A percentile compares a stretch with the other conserved stretches of the same genome.
Evolutionary conservation across 2,888 invertebrate species (phyloP).

Genomic region (Fabriciana adippe): DNA sequence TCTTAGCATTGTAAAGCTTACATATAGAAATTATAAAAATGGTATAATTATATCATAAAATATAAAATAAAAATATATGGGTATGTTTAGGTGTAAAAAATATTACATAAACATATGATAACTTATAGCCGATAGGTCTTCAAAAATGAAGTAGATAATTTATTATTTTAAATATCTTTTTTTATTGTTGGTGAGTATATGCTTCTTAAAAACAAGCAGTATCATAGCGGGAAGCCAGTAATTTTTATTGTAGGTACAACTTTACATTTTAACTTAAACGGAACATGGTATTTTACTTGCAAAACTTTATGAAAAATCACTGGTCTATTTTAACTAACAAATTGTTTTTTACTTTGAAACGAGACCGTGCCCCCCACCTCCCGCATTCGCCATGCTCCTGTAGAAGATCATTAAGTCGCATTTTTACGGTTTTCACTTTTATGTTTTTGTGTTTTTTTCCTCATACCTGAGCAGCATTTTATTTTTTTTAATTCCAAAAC

Average conservation of each 20-base stretch:
- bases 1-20: no score
- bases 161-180: no score
- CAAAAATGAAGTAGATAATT: no score
- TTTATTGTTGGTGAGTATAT: no score
- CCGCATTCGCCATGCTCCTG: slow-evolving; percentile 19
- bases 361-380: slow-evolving; percentile 16
- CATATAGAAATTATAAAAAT: no score
- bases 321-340: slow-evolving; percentile 23
- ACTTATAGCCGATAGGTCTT: no score
- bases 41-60: no score
- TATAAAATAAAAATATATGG: no score
- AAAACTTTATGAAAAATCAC: slow-evolving; percentile 13
- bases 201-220: no score
- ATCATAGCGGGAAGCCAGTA: not conserved
- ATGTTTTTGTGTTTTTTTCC: slow-evolving; percentile 13
- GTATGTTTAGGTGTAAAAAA: no score
- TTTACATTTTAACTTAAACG: not conserved
- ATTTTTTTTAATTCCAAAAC: slow-evolving; percentile 25
- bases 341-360: slow-evolving; percentile 22
- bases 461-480: slow-evolving; percentile 26
- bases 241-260: not conserved
- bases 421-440: slow-evolving; percentile 35
- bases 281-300: slow-evolving; percentile 16
- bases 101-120: no score
- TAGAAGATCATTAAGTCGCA: slow-evolving; percentile 31